Evolutionary conservation across 2,113 vertebrate genomes (phyloP).

Genomic region (Lycocorax pyrrhopterus): DNA sequence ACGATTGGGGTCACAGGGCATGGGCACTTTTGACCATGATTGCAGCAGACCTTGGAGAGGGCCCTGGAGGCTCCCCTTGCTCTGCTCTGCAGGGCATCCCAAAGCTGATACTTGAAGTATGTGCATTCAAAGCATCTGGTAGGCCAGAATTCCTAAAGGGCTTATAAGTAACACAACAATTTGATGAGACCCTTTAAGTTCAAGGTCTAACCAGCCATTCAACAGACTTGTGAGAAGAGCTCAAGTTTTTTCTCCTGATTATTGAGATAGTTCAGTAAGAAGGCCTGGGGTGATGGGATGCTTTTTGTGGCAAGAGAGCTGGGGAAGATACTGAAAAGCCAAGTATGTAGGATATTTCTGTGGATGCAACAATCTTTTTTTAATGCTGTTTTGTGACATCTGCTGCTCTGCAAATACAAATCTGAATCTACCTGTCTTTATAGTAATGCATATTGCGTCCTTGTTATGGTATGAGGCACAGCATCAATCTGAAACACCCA

Average conservation of each 20-base stretch:
- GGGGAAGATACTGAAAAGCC: not conserved
- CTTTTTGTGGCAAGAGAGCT: not conserved
- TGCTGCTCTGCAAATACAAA: not conserved
- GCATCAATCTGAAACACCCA: not conserved
- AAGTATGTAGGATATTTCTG: not conserved
- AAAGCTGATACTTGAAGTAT: not conserved
- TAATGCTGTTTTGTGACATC: not conserved
- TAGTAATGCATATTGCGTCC: not conserved
- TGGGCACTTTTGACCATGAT: not conserved
- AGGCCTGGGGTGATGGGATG: not conserved
- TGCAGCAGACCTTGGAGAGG: not conserved
- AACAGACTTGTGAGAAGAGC: not conserved
- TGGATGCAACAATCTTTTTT: not conserved
- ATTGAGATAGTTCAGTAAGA: not conserved
- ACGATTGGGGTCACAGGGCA: fast-evolving
- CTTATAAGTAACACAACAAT: not conserved
- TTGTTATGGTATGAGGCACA: not conserved
- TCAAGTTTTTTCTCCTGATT: not conserved
- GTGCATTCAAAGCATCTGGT: not conserved
- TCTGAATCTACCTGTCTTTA: not conserved
- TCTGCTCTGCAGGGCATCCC: not conserved
- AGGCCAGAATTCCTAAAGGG: not conserved
- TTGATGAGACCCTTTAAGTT: not conserved
- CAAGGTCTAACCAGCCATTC: not conserved
- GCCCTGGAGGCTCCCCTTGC: not conserved